phyloP scores from a whole-genome alignment of 2,113 vertebrate species.

The Columba livia region DNA sequence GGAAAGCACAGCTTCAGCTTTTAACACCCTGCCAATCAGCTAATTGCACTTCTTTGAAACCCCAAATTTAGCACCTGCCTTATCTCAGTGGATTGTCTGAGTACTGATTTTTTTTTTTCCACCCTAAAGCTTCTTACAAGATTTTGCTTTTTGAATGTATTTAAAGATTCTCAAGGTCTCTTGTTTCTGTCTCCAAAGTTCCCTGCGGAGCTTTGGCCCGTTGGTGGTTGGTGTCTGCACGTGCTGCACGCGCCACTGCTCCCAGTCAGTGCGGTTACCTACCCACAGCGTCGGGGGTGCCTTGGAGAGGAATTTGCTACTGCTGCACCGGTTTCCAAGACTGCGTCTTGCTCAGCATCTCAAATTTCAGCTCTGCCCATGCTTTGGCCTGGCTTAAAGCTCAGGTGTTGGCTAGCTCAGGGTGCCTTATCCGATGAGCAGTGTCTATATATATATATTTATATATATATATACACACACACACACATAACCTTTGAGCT shows the following conservation, averaged over 20 bases:
- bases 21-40: background rate
- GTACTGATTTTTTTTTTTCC: background rate
- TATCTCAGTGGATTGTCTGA: background rate
- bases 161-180: background rate
- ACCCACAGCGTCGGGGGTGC: too few species aligned
- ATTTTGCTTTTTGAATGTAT: background rate
- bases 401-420: background rate
- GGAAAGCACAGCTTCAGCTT: background rate
- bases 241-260: rapidly evolving
- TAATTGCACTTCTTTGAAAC: background rate
- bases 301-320: too few species aligned
- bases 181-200: background rate
- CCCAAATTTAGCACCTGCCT: background rate
- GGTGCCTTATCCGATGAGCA: background rate
- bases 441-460: rapidly evolving
- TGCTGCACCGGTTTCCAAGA: background rate
- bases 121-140: background rate
- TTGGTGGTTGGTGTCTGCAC: background rate
- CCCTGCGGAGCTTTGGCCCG: background rate
- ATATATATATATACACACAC: too few species aligned
- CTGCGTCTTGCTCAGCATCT: background rate
- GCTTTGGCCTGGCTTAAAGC: background rate
- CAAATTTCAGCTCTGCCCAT: background rate
- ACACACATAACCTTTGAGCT: too few species aligned
- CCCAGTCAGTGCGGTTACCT: background rate